phyloP scores from a whole-genome alignment of 2,888 invertebrate genomes.

The Lacanobia oleracea region DNA sequence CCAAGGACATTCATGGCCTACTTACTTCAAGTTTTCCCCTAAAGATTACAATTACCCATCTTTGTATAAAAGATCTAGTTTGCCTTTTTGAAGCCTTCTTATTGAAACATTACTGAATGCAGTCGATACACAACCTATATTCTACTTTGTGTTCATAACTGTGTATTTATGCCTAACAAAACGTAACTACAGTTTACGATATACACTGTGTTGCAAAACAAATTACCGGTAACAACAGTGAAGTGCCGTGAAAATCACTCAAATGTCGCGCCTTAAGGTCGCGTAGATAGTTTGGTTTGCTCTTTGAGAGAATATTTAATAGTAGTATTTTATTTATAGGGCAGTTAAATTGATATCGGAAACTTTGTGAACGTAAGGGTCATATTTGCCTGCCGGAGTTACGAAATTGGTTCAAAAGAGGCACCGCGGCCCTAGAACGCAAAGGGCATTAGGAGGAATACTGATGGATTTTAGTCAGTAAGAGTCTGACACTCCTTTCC shows the following conservation, averaged over 20 bases:
- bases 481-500: too few relatives aligned
- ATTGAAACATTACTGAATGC: background rate
- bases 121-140: background rate
- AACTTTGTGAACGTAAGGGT: background rate
- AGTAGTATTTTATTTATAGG: slow-evolving; percentile 1
- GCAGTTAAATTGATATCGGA: background rate
- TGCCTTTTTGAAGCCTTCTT: too few relatives aligned
- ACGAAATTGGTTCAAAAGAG: too few relatives aligned
- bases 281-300: slow-evolving; percentile 36
- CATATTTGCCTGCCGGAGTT: background rate
- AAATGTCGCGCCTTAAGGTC: slow-evolving; percentile 63
- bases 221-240: slow-evolving; percentile 40
- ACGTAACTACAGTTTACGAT: slow-evolving; percentile 29
- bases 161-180: slow-evolving; percentile 17
- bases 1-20: too few relatives aligned
- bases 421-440: too few relatives aligned
- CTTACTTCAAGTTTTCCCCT: too few relatives aligned
- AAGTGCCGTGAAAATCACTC: slow-evolving; percentile 60
- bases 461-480: too few relatives aligned
- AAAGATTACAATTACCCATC: too few relatives aligned
- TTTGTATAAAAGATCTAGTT: too few relatives aligned
- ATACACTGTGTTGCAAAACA: slow-evolving; percentile 42
- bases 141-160: background rate
- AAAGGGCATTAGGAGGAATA: too few relatives aligned
- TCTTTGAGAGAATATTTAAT: slow-evolving; percentile 35